Percentiles rank a stretch among this genome's conserved stretches.
These are phyloP conservation scores for Onychostruthus taczanowskii DNA, from an alignment of 2,113 vertebrate species.

Conservation along the genomic window DNA sequence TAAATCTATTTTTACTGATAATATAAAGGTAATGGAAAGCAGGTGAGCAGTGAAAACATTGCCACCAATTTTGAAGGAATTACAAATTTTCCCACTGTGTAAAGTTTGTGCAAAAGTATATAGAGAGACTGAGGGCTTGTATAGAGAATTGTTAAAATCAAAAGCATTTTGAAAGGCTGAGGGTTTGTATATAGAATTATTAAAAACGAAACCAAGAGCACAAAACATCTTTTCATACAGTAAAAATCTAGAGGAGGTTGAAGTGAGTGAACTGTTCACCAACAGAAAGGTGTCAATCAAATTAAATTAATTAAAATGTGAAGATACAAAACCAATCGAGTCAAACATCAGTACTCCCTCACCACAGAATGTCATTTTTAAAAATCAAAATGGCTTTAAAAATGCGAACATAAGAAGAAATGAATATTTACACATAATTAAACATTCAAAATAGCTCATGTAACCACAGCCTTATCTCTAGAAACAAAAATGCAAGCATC, in stretches of 20 bases:
- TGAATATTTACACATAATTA: constrained; percentile 53
- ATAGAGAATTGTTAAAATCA: not conserved
- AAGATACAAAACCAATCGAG: not conserved
- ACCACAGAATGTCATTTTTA: not conserved
- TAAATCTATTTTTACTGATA: not conserved
- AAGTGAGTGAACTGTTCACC: not conserved
- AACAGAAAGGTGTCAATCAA: not conserved
- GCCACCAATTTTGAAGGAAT: not conserved
- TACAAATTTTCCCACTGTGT: not conserved
- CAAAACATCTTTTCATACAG: not conserved
- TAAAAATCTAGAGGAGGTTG: not conserved
- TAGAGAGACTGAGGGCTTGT: not conserved
- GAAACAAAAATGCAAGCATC: constrained; percentile 56
- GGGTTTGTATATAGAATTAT: not conserved
- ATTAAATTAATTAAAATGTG: not conserved
- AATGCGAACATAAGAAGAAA: constrained; percentile 31
- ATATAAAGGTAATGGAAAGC: not conserved
- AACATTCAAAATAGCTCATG: constrained; percentile 46
- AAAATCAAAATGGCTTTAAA: not conserved
- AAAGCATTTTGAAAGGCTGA: not conserved
- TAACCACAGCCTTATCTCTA: constrained; percentile 56
- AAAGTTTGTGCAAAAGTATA: not conserved
- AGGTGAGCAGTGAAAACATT: not conserved
- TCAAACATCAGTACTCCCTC: not conserved
- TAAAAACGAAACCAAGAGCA: not conserved